Evolutionary conservation across 2,797 vertebrate species (phyloP).

Genomic region (Brachyrhaphis roseni): DNA sequence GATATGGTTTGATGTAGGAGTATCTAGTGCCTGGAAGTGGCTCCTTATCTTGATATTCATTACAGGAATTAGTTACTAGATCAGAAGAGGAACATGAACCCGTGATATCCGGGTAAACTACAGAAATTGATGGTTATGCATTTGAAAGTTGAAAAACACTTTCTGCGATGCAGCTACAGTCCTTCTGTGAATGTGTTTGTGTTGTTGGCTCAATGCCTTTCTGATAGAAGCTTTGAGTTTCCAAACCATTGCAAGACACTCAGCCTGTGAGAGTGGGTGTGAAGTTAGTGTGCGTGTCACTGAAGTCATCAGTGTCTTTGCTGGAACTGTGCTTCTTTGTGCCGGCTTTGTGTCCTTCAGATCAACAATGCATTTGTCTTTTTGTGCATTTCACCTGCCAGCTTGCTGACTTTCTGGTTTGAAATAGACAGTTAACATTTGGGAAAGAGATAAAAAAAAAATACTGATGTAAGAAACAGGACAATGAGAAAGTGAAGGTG

Average conservation of each 20-base stretch:
- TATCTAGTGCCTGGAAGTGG: neutral
- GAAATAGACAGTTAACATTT: constrained; percentile 5
- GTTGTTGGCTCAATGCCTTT: constrained; percentile 41
- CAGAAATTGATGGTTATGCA: neutral
- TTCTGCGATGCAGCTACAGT: constrained; percentile 1
- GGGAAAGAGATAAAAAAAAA: constrained; percentile 11
- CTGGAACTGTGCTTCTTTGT: constrained; percentile 17
- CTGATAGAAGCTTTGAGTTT: constrained; percentile 26
- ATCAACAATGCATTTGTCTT: constrained; percentile 48
- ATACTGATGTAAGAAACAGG: neutral
- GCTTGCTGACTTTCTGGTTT: constrained; percentile 41
- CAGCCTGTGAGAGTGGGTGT: constrained; percentile 36
- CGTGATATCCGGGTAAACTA: neutral
- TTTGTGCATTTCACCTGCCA: constrained; percentile 50
- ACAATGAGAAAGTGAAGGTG: constrained; percentile 27
- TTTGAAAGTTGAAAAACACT: neutral
- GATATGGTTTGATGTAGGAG: neutral
- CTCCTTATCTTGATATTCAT: neutral
- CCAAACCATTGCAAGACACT: constrained; percentile 35
- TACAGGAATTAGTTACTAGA: neutral
- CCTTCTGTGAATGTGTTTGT: constrained; percentile 33
- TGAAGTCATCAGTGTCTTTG: constrained; percentile 33
- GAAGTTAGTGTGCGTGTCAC: constrained; percentile 32
- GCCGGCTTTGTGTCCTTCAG: constrained; percentile 37
- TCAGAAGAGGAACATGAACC: neutral